These are phyloP conservation scores for Dasyprocta punctata DNA, from an alignment of 2,113 vertebrate species.

Conservation along the genomic window DNA sequence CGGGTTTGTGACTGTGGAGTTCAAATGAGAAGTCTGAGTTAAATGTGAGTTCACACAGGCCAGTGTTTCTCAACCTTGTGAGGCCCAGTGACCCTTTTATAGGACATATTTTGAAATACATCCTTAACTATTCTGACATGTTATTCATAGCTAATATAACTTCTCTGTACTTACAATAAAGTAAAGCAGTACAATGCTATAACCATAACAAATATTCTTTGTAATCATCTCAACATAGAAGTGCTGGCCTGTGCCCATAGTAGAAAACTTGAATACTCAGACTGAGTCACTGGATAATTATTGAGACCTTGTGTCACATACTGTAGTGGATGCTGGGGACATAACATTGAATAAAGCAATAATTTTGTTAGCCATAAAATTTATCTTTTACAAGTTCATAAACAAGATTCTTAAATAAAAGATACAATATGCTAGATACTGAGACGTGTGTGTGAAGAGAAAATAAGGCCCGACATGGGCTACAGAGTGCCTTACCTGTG, in stretches of 20 bases:
- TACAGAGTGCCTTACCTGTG: not conserved
- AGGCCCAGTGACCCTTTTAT: not conserved
- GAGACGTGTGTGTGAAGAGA: not conserved
- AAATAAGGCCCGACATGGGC: not conserved
- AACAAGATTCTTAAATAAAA: constrained; percentile 7
- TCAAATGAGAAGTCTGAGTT: not conserved
- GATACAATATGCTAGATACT: not conserved
- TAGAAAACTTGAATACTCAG: not conserved
- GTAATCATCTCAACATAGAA: not conserved
- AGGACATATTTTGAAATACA: not conserved
- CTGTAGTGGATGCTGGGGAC: not conserved
- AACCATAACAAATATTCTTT: not conserved
- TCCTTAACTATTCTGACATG: not conserved
- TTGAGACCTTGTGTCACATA: not conserved
- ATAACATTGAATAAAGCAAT: not conserved
- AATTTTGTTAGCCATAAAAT: not conserved
- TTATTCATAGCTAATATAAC: not conserved
- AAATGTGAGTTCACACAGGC: not conserved
- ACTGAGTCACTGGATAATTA: not conserved
- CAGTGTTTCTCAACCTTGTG: not conserved
- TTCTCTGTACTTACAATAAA: not conserved
- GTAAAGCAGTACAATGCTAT: not conserved
- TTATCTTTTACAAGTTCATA: not conserved
- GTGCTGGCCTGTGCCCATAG: not conserved
- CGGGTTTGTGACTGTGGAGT: not conserved